A percentile compares a stretch with the other conserved stretches of the same genome.
These are phyloP conservation scores for Patella pellucida DNA, from an alignment of 2,888 invertebrate genomes.

Conservation along the genomic window DNA sequence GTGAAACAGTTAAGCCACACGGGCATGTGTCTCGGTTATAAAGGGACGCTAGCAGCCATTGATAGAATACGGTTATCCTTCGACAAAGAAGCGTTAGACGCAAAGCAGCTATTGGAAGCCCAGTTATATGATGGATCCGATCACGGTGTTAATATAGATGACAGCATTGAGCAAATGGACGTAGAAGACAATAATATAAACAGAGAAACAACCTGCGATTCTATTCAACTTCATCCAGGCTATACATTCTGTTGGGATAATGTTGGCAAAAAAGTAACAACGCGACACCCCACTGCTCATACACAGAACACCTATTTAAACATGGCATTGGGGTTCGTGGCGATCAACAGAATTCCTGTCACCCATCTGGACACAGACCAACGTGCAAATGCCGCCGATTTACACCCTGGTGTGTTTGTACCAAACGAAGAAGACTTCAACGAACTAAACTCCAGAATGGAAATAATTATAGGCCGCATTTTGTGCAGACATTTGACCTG, in stretches of 20 bases:
- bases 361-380: no score
- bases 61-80: background rate
- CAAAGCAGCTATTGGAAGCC: background rate
- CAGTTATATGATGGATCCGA: background rate
- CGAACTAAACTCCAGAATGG: no score
- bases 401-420: no score
- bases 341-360: no score
- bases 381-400: no score
- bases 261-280: conserved; percentile 3
- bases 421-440: no score
- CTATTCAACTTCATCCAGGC: conserved; percentile 12
- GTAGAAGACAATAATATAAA: background rate
- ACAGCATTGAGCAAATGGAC: background rate
- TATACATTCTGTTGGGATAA: conserved; percentile 18
- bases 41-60: background rate
- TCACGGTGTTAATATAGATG: background rate
- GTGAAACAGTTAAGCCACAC: conserved; percentile 11
- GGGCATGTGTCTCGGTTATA: conserved; percentile 3
- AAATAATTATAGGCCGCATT: conserved; percentile 27
- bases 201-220: background rate
- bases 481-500: conserved; percentile 24
- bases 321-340: no score
- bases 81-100: background rate
- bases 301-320: no score
- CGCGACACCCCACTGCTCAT: no score